Evolutionary conservation across 2,888 invertebrate genomes (phyloP), one percentile per base, ranked within the genome.

Genomic region (Liodrosophila aerea): DNA sequence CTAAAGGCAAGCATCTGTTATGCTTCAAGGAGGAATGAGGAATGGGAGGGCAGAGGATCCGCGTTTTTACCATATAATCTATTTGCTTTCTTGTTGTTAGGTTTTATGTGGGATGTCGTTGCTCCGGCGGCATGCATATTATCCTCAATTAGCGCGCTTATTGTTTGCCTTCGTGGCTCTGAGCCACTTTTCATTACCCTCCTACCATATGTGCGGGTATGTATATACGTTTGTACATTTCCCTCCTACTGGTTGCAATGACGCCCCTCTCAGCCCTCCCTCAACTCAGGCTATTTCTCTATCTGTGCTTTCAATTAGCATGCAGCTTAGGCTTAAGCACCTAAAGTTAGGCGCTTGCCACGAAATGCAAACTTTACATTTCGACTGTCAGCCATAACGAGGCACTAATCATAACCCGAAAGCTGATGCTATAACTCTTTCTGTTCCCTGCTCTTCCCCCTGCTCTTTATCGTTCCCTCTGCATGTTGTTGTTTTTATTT

Each of bases 61-160:
- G n/a, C 16, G 18, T 9, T 1, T 2, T 52, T 16, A 0, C 12
- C 4, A 22, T 16, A n/a, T 16, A n/a, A n/a, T 7, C 7, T 41
- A 18, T 37, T 63, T 46, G 50, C 8, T 37, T 49, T 56, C 54
- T 71, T 56, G 29, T 60, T 54, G 40, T 49, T 68, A 44, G 58
- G 41, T 50, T 53, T 43, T 45, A 12, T 56, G 46, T 41, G 40
- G 59, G 31, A 50, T 58, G 58, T 47, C 34, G 45, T 12, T 58
- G 50, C 59, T 67, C 47, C 41, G 37, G 37, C 63, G 33, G 62
- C 51, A 73, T 57, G 63, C 66, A 73, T 76, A 83, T 77, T 80
- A 77, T 77, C 84, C 76, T 66, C 84, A 82, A 83, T 85, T 85
- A 80, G 84, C 72, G 84, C 66, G 76, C 81, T 80, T 68, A 83